These are phyloP conservation scores for Chroicocephalus ridibundus DNA, from an alignment of 2,113 vertebrate species.

Conservation along the genomic window DNA sequence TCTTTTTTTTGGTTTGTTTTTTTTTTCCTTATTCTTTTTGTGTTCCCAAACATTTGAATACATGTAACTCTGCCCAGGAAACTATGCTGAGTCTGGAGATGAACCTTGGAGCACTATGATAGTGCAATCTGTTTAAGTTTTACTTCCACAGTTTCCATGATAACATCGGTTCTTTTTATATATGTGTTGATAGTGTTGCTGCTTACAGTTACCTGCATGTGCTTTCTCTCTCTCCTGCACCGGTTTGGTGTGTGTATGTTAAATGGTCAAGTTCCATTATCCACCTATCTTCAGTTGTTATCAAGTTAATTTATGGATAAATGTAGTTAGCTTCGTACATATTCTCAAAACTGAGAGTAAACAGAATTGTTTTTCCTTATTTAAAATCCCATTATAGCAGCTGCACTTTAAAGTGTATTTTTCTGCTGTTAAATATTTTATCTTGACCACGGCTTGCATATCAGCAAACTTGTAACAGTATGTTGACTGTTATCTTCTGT, in stretches of 20 bases:
- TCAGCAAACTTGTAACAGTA: conserved; percentile 62
- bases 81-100: background rate
- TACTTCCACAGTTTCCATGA: background rate
- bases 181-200: background rate
- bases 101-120: background rate
- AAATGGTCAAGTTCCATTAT: background rate
- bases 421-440: conserved; percentile 65
- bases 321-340: background rate
- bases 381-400: conserved; percentile 49
- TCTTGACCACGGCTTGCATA: conserved; percentile 65
- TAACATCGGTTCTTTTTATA: background rate
- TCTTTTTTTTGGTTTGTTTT: background rate
- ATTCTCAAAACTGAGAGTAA: conserved; percentile 9
- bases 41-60: background rate
- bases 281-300: background rate
- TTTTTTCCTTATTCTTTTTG: background rate
- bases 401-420: conserved; percentile 37
- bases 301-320: background rate
- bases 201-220: background rate
- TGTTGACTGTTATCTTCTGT: conserved; percentile 71
- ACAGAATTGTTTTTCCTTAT: conserved; percentile 23
- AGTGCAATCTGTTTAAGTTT: background rate
- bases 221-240: background rate
- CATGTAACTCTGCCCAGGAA: background rate
- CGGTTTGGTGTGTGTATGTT: background rate